Conservation (phyloP, 2,797 vertebrate species). For the Silurus lanzhouensis region DNA sequence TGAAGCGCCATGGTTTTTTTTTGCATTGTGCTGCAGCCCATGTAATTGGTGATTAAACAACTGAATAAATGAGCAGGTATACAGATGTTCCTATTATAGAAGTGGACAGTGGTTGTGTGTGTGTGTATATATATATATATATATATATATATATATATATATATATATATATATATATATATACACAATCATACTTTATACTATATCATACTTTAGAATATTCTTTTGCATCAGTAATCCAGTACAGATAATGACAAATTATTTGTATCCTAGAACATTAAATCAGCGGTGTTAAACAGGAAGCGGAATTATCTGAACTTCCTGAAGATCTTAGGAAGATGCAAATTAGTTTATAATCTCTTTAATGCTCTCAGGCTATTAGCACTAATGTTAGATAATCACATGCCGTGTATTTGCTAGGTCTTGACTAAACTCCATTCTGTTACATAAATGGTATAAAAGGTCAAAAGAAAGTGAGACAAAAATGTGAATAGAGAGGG, state of each 20-base stretch:
- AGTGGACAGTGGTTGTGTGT: too few relatives aligned
- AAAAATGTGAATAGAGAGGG: neutral
- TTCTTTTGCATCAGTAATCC: neutral
- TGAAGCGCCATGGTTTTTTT: too few relatives aligned
- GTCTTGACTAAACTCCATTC: neutral
- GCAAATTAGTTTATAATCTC: neutral
- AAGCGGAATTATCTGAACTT: neutral
- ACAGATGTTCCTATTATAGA: too few relatives aligned
- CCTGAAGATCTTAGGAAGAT: neutral
- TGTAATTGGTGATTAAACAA: too few relatives aligned
- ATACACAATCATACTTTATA: too few relatives aligned
- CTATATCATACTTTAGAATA: neutral
- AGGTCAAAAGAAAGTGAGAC: neutral
- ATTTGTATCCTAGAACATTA: neutral
- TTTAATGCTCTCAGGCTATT: neutral
- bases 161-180: too few relatives aligned
- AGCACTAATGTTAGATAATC: neutral
- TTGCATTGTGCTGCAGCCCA: too few relatives aligned
- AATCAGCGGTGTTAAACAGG: neutral
- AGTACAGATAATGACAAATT: neutral
- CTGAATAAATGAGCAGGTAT: too few relatives aligned
- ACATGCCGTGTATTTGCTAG: neutral
- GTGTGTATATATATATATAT: too few relatives aligned
- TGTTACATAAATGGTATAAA: conserved; percentile 20
- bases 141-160: too few relatives aligned